These are phyloP conservation scores for Norana najaformis DNA, from an alignment of 2,888 invertebrate species.

Conservation along the genomic window DNA sequence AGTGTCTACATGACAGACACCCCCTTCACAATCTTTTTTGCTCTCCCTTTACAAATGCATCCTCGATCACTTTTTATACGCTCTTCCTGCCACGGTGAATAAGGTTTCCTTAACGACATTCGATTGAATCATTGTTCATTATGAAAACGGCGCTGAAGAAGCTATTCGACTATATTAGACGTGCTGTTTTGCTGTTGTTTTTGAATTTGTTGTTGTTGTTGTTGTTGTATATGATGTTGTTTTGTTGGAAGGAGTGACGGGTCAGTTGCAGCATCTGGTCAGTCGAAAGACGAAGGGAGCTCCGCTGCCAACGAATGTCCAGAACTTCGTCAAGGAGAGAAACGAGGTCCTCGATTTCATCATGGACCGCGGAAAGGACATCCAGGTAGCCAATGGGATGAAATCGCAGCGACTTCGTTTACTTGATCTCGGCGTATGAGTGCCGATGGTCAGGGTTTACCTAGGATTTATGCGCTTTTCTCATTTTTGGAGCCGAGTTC, in stretches of 20 bases:
- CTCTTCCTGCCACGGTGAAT: too few relatives aligned
- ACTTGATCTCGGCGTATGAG: neutral
- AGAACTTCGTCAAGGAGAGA: neutral
- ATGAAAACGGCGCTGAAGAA: too few relatives aligned
- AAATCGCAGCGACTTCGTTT: neutral
- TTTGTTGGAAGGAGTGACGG: neutral
- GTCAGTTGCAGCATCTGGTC: neutral
- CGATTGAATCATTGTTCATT: too few relatives aligned
- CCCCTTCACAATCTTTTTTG: too few relatives aligned
- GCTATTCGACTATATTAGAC: neutral
- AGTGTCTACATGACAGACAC: too few relatives aligned
- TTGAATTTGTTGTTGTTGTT: neutral
- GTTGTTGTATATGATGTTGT: neutral
- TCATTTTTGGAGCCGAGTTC: neutral
- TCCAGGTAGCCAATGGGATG: neutral
- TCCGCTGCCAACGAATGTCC: neutral
- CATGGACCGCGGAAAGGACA: constrained; percentile 20
- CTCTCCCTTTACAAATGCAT: too few relatives aligned
- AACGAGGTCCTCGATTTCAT: neutral
- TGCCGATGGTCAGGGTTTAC: neutral
- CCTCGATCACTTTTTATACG: too few relatives aligned
- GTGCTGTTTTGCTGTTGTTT: too few relatives aligned
- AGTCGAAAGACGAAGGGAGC: neutral
- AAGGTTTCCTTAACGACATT: too few relatives aligned
- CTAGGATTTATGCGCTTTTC: neutral